Percentiles rank a stretch among this genome's conserved stretches.
These are phyloP conservation scores for Nasonovia ribisnigri DNA, from an alignment of 2,888 invertebrate genomes.

Conservation along the genomic window DNA sequence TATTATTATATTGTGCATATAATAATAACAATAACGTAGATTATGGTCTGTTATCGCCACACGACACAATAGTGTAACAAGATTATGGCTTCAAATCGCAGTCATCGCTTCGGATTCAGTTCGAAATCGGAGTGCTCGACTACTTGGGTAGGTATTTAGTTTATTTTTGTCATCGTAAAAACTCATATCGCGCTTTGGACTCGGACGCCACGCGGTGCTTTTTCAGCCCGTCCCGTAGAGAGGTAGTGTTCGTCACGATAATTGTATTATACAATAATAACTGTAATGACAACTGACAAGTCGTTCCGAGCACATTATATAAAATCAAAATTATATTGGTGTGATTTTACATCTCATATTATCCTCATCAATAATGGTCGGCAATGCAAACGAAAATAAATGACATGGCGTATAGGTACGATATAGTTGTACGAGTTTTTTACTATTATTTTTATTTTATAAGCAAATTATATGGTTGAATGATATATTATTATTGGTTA, in stretches of 20 bases:
- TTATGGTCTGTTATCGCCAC: not conserved
- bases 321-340: not conserved
- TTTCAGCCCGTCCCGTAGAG: too few species aligned
- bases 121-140: not conserved
- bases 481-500: not conserved
- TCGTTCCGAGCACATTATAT: too few species aligned
- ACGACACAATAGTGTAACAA: not conserved
- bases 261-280: not conserved
- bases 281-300: not conserved
- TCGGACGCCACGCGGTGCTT: not conserved
- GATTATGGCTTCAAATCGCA: not conserved
- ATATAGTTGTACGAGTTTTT: not conserved
- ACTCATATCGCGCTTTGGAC: not conserved
- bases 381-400: not conserved
- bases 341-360: not conserved
- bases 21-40: too few species aligned
- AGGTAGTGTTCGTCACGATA: not conserved
- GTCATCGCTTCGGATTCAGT: not conserved
- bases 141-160: not conserved
- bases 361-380: too few species aligned
- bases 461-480: not conserved
- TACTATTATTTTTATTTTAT: not conserved
- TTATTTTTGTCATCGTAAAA: not conserved
- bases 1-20: not conserved
- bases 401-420: not conserved